Evolutionary conservation across 2,797 vertebrate genomes (phyloP), one percentile per base, ranked within the genome.

Genomic region (Neosalanx taihuensis): DNA sequence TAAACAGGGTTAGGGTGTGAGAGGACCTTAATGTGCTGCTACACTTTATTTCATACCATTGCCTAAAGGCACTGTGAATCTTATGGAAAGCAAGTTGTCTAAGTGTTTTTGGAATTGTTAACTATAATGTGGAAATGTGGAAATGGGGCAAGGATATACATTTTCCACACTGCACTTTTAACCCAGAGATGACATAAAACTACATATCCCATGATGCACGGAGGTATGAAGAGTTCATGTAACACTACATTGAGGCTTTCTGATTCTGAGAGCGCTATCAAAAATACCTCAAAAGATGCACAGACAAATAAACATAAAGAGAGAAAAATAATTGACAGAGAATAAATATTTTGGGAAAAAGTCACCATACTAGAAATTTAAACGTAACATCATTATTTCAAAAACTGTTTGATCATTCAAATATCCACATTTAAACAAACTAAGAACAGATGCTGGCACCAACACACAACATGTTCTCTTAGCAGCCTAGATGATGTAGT

Each of bases 401-500:
- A 13, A 46, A 10, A 46, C 13, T 46, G 41, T 7, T 41, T 41
- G 37, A 41, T 7, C 9, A 41, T 10, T 41, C 37, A 41, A 41
- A 41, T 41, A 3, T 9, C 6, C 7, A 41, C 9, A 41, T 41
- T 41, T 10, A 7, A 41, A 41, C 37, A 41, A 41, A 9, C 12
- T 46, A 46, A 12, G 10, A 3, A 13, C 13, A 41, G 2, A 13
- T 46, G 41, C 69, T 49, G 46, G 71, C 56, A 75, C 67, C 62
- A 53, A 67, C 71, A 67, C 66, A 74, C 61, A 49, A 66, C 67
- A 51, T 64, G 33, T 67, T 72, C 66, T 69, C 70, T 81, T 67
- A 76, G 73, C 35, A 53, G 37, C 53, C 71, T 18, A 72, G 69
- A 83, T 88, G 87, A 88, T 84, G 85, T 87, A 82, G 86, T 86